Percentiles rank a stretch among this genome's conserved stretches.
These are phyloP conservation scores for Diarsia mendica DNA, from an alignment of 2,888 invertebrate species.

Conservation along the genomic window DNA sequence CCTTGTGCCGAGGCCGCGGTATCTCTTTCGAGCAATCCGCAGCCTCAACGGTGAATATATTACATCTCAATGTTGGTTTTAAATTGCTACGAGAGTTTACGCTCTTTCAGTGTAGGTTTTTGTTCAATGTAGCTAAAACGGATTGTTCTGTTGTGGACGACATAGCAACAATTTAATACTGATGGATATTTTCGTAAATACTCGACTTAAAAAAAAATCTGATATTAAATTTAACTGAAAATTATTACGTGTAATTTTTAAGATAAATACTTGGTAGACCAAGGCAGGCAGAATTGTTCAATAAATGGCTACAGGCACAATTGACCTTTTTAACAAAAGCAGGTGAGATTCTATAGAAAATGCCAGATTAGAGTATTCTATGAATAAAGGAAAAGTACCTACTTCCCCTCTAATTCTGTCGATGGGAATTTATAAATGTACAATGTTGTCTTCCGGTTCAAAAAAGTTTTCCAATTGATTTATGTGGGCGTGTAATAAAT, in stretches of 20 bases:
- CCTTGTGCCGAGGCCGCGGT: too few relatives aligned
- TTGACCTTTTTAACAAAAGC: slow-evolving; percentile 26
- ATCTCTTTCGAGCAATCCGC: too few relatives aligned
- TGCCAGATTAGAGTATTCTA: slow-evolving; percentile 8
- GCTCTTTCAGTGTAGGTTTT: neutral
- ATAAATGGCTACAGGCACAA: neutral
- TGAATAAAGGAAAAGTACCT: slow-evolving; percentile 1
- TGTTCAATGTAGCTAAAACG: neutral
- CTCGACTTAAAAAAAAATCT: neutral
- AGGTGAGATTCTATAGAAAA: slow-evolving; percentile 1
- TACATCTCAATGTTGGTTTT: neutral
- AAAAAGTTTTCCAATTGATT: neutral
- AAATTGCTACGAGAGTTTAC: slow-evolving; percentile 4
- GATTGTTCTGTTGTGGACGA: neutral
- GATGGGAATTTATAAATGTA: neutral
- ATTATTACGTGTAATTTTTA: neutral
- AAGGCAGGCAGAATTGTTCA: neutral
- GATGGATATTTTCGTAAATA: neutral
- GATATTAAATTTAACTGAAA: neutral
- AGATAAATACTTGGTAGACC: neutral
- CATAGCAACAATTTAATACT: neutral
- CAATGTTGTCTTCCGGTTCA: neutral
- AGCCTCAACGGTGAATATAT: too few relatives aligned
- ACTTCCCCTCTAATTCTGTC: neutral
- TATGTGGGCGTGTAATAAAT: too few relatives aligned